phyloP scores from a whole-genome alignment of 2,113 vertebrate species.

The Megalops atlanticus region DNA sequence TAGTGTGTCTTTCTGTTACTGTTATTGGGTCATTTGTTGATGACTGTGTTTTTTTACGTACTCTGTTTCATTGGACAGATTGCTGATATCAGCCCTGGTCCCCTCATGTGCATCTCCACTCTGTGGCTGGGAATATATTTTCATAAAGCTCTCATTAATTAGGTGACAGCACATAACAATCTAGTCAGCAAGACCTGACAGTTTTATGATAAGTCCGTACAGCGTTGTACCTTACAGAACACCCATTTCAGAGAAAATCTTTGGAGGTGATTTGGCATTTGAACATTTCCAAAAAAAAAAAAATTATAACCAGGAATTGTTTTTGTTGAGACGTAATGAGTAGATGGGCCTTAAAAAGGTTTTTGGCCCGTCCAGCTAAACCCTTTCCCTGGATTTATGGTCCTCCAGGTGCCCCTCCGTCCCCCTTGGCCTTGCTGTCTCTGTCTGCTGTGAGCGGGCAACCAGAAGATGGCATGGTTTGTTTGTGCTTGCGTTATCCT shows the following conservation, averaged over 20 bases:
- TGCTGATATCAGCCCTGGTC: no score
- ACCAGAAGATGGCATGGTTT: slow-evolving; percentile 19
- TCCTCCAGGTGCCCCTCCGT: neutral
- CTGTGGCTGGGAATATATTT: neutral
- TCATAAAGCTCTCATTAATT: neutral
- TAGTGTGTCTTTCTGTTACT: no score
- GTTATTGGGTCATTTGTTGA: no score
- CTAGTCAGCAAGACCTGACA: neutral
- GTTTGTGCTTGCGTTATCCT: neutral
- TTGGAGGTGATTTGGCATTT: neutral
- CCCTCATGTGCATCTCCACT: no score
- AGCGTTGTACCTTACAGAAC: neutral
- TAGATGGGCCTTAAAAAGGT: neutral
- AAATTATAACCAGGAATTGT: neutral
- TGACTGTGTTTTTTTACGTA: no score
- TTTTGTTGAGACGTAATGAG: neutral
- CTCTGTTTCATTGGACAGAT: no score
- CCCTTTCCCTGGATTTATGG: neutral
- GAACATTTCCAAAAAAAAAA: no score
- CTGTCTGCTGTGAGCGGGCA: neutral
- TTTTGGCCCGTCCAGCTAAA: neutral
- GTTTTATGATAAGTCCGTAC: neutral
- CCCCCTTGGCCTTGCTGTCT: neutral
- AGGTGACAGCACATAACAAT: neutral
- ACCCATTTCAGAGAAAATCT: neutral